phyloP scores from a whole-genome alignment of 1,140 invertebrate genomes.

The Anthonomus grandis region DNA sequence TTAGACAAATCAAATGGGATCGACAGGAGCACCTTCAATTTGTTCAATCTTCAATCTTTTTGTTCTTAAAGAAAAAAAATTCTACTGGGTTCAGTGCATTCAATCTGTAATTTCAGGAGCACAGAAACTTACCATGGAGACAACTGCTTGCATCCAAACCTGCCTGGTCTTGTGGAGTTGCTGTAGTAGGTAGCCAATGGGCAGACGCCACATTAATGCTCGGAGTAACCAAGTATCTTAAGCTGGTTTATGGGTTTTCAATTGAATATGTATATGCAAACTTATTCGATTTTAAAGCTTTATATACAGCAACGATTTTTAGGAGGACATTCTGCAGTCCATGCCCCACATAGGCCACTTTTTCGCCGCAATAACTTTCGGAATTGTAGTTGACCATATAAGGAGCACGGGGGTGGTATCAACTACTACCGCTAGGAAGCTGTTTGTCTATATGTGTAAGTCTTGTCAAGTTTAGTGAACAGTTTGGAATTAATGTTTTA shows the following conservation, averaged over 20 bases:
- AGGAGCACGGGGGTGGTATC: slow-evolving; percentile 55
- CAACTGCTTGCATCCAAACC: slow-evolving; percentile 55
- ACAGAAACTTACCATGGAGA: slow-evolving; percentile 54
- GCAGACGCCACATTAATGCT: slow-evolving; percentile 58
- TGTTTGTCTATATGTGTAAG: slow-evolving; percentile 59
- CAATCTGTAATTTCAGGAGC: slow-evolving; percentile 44
- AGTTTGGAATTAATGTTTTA: too few relatives aligned
- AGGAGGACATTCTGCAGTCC: slow-evolving; percentile 58
- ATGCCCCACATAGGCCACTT: slow-evolving; percentile 59
- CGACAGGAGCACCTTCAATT: too few relatives aligned
- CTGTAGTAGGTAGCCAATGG: slow-evolving; percentile 60
- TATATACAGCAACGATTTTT: slow-evolving; percentile 1
- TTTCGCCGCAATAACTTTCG: slow-evolving; percentile 57
- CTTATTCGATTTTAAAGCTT: neutral
- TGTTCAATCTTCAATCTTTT: too few relatives aligned
- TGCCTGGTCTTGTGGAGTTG: slow-evolving; percentile 58
- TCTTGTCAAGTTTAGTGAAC: slow-evolving; percentile 13
- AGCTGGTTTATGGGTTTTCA: slow-evolving; percentile 59
- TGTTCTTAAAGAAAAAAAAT: too few relatives aligned
- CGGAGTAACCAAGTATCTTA: slow-evolving; percentile 59
- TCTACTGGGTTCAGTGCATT: too few relatives aligned
- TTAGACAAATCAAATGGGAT: too few relatives aligned
- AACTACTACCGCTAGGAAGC: slow-evolving; percentile 57
- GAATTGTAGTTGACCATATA: slow-evolving; percentile 57
- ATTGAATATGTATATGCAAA: slow-evolving; percentile 54